Conservation (phyloP, 1,140 invertebrate genomes). For the Lepidurus apus region DNA sequence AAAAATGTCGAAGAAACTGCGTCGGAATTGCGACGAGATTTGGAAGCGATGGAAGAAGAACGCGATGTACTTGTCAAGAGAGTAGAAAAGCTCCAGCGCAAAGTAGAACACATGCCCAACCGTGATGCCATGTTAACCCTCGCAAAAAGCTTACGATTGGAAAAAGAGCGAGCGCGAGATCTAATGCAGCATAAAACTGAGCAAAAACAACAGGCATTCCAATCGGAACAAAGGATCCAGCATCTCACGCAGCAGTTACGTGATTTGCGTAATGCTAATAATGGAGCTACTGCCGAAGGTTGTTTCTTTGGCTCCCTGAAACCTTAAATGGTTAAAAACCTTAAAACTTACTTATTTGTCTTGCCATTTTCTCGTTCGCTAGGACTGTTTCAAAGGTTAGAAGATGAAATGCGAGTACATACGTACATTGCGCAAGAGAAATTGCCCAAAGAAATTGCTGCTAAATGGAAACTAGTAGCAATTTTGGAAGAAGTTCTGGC, state of each 20-base stretch:
- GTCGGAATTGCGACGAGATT: conserved; percentile 64
- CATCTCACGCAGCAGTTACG: conserved; percentile 54
- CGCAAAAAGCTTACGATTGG: conserved; percentile 60
- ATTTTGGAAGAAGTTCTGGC: conserved; percentile 62
- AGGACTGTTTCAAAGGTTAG: conserved; percentile 57
- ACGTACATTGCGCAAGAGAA: conserved; percentile 71
- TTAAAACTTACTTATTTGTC: neutral
- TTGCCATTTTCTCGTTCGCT: conserved; percentile 31
- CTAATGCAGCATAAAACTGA: conserved; percentile 57
- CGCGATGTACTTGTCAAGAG: conserved; percentile 66
- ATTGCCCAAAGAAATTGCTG: conserved; percentile 63
- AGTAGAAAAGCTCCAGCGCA: conserved; percentile 63
- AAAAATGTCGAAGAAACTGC: conserved; percentile 52
- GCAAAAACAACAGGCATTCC: conserved; percentile 50
- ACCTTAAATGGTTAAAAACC: conserved; percentile 32
- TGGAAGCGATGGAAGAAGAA: conserved; percentile 78
- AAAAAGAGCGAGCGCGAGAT: conserved; percentile 63
- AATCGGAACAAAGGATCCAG: conserved; percentile 52
- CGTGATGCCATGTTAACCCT: conserved; percentile 56
- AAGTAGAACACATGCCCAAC: conserved; percentile 52
- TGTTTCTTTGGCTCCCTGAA: conserved; percentile 26
- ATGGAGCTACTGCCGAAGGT: conserved; percentile 55
- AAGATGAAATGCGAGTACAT: conserved; percentile 71
- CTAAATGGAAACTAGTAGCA: conserved; percentile 58
- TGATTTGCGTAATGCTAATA: conserved; percentile 50